Base-by-base conservation (phyloP, 2,113 vertebrate species). In the Holacanthus passer region DNA sequence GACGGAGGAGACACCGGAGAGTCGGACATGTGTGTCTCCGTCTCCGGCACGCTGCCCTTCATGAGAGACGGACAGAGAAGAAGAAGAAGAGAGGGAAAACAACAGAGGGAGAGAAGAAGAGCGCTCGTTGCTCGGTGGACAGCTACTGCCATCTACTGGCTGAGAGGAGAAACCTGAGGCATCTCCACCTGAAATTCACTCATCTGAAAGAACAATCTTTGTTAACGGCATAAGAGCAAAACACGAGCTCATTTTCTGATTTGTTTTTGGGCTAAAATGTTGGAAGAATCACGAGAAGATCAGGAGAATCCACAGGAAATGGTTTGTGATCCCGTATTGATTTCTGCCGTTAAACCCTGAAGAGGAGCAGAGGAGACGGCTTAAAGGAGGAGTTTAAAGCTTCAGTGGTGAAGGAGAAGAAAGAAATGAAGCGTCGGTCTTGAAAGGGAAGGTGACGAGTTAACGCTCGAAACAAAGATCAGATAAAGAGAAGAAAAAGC, bases 121-220 rank as follows among this genome's bases (percentile, higher is more conserved):
- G 0, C 0, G 19, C n/a, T 67, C 62, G 62, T 39, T 20, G 13
- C 64, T 14, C 0, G 47, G 65, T 91, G 92, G 91, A 90, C 63
- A 79, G 59, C 73, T 88, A 94, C 90, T 95, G 94, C 94, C 95
- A 93, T 87, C 95, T 94, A 76, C 81, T 94, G 95, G 86, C 41
- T 1, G 31, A 47, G 0, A 16, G 13, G 10, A 7, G 66, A 19
- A 19, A 6, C 4, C 4, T 32, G 48, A 72, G 29, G n/a, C 2
- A 14, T 22, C 45, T n/a, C 5, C 76, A 16, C 24, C 32, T 69
- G 43, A 48, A 45, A 32, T 1, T 1, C 5, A 14, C 3, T 16
- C 0, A 65, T 22, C n/a, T 0, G 13, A 66, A n/a, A 74, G 31
- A 47, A 35, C 3, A 66, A 37, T n/a, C 24, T 13, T 3, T 17